These are phyloP conservation scores for Drosophila limbata DNA, from an alignment of 2,888 invertebrate species.

Conservation along the genomic window DNA sequence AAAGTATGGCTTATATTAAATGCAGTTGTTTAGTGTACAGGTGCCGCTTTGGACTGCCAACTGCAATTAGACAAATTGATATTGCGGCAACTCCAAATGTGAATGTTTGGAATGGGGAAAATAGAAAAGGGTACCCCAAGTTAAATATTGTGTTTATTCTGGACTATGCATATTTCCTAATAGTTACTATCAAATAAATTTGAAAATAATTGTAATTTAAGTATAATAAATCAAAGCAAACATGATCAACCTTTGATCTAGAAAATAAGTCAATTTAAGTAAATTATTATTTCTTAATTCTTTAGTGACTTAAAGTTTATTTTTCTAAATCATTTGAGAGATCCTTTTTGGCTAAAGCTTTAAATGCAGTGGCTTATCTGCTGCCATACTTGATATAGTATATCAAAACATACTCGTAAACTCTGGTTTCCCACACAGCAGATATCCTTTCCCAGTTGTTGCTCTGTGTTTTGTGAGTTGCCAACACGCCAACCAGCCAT, in stretches of 20 bases:
- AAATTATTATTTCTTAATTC: not conserved
- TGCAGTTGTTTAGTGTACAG: conserved; percentile 38
- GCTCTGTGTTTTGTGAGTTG: conserved; percentile 35
- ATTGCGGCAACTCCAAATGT: conserved; percentile 27
- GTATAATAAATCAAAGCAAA: not conserved
- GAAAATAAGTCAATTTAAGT: too few species aligned
- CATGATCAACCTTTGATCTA: too few species aligned
- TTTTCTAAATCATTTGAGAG: not conserved
- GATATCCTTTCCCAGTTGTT: conserved; percentile 30
- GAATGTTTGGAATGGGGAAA: not conserved
- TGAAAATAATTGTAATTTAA: not conserved
- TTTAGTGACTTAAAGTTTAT: not conserved
- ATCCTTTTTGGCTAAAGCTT: conserved; percentile 16
- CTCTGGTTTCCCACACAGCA: conserved; percentile 44
- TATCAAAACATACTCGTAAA: conserved; percentile 48
- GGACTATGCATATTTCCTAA: too few species aligned
- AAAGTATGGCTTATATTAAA: conserved; percentile 46
- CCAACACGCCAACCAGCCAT: conserved; percentile 54
- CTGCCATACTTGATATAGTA: conserved; percentile 25
- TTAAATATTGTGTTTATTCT: too few species aligned
- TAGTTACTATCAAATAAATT: not conserved
- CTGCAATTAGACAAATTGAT: conserved; percentile 60
- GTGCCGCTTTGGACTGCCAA: conserved; percentile 20
- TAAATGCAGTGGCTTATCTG: conserved; percentile 40
- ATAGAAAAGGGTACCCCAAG: too few species aligned